Evolutionary conservation across 2,888 invertebrate species (phyloP), one percentile per base, ranked within the genome.

Genomic region (Clistopyga incitator): DNA sequence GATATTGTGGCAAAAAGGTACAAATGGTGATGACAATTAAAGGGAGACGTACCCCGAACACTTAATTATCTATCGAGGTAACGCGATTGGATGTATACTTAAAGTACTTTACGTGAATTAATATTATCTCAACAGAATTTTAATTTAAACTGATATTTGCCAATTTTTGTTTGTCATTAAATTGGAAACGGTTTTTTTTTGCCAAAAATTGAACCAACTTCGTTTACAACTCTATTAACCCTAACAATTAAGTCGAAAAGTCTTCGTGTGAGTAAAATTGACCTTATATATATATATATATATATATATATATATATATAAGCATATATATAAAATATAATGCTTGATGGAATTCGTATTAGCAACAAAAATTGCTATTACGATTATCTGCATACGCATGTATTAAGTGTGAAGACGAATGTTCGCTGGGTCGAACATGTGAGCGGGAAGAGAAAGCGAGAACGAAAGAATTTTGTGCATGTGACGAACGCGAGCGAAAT

Each of bases 1-100:
- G 78, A 87, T 81, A 82, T 81, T 82, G 78, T 74, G 79, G 88
- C 85, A 86, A 80, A 87, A 88, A 87, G 85, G 87, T 86, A 85
- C 86, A 88, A 87, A 87, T 88, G 88, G 88, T 85, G 87, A 88
- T 85, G 75, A 45, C 45, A 68, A 82, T 81, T 67, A 75, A 75
- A 79, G 80, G 61, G 65, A 85, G 82, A 85, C 79, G 85, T 81
- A 78, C 84, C 87, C 81, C 79, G 47, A 82, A 45, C 81, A 70
- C 64, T 59, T 59, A 78, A 42, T 64, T 76, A 52, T 78, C 65
- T 82, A 84, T 81, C 70, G 65, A 78, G 82, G 71, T 61, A 78
- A 78, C 82, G 84, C 84, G 82, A 72, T 84, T 71, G 78, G 56
- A 80, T 67, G 54, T 11, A n/a, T 74, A 29, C 18, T 67, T 23